Conservation (phyloP, 2,797 vertebrate genomes). For the Xyrichtys novacula region DNA sequence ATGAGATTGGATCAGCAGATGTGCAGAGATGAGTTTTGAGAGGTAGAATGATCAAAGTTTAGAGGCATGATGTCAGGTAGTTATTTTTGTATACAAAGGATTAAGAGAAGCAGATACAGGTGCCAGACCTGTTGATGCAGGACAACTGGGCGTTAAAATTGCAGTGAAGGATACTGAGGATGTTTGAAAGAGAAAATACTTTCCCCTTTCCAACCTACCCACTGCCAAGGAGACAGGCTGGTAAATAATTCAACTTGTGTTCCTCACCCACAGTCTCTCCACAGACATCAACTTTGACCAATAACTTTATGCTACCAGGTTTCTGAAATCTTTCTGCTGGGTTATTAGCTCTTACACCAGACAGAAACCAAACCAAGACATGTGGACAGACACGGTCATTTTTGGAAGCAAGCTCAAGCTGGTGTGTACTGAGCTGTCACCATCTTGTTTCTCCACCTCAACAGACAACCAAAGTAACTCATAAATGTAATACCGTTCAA, state of each 20-base stretch:
- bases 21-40: slow-evolving; percentile 14
- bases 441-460: not conserved
- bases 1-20: slow-evolving; percentile 36
- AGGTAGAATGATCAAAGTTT: slow-evolving; percentile 4
- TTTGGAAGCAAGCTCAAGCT: not conserved
- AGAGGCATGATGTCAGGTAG: slow-evolving; percentile 22
- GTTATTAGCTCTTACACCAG: not conserved
- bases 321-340: slow-evolving; percentile 14
- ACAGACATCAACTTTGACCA: slow-evolving; percentile 25
- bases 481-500: slow-evolving; percentile 13
- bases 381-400: not conserved
- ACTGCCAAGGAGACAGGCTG: slow-evolving; percentile 13
- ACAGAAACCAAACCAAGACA: slow-evolving; percentile 16
- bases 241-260: slow-evolving; percentile 42
- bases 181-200: slow-evolving; percentile 17
- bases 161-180: not conserved
- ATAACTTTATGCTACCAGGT: slow-evolving; percentile 1
- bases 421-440: not conserved
- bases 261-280: slow-evolving; percentile 16
- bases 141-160: not conserved
- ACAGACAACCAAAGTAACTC: slow-evolving; percentile 4
- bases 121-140: not conserved
- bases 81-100: no score
- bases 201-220: slow-evolving; percentile 5
- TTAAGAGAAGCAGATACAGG: not conserved